These are phyloP conservation scores for Erethizon dorsatum DNA, from an alignment of 2,797 vertebrate species.

Conservation along the genomic window DNA sequence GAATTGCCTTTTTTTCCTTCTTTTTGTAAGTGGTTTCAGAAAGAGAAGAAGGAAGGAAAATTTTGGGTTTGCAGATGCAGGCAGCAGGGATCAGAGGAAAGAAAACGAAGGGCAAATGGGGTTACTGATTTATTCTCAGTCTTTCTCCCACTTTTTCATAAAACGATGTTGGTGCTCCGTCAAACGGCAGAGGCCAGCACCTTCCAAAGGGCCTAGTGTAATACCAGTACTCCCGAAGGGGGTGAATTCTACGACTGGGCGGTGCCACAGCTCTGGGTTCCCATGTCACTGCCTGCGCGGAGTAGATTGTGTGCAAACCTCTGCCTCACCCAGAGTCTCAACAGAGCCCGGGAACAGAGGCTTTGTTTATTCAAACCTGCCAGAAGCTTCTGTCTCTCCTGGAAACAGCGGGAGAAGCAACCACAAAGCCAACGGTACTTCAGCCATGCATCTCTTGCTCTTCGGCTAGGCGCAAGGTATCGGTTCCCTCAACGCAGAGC, in stretches of 20 bases:
- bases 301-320: constrained; percentile 1
- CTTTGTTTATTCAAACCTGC: constrained; percentile 66
- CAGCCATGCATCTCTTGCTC: neutral
- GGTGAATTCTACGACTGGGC: neutral
- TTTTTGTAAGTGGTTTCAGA: constrained; percentile 76
- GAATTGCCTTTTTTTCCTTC: neutral
- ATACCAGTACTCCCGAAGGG: neutral
- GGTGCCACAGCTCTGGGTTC: neutral
- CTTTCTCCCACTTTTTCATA: neutral
- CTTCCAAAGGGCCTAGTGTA: neutral
- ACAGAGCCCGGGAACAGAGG: neutral
- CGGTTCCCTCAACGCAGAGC: neutral
- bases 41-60: neutral
- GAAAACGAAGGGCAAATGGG: neutral
- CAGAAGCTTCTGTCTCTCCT: constrained; percentile 9
- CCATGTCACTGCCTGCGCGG: neutral
- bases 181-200: constrained; percentile 47
- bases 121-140: constrained; percentile 37
- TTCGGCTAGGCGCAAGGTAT: neutral
- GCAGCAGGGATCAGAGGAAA: neutral
- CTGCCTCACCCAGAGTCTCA: neutral
- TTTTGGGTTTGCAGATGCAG: constrained; percentile 61
- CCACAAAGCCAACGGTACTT: constrained; percentile 32
- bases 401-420: constrained; percentile 18
- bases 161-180: neutral